Evolutionary conservation across 2,797 vertebrate species (phyloP).

Genomic region (Bradypodion ventrale): DNA sequence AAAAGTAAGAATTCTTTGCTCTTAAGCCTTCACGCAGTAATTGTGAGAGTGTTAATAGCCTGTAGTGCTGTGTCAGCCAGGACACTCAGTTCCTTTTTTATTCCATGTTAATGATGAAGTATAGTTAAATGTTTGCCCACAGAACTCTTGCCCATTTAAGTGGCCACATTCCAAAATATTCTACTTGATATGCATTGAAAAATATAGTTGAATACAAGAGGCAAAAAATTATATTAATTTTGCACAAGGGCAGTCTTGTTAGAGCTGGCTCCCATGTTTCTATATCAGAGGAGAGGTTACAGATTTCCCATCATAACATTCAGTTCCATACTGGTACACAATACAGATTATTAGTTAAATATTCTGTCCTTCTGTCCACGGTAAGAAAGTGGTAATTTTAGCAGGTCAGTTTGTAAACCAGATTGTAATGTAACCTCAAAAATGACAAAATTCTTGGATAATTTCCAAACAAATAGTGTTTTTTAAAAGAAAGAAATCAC

Average conservation of each 20-base stretch:
- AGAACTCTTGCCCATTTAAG: neutral
- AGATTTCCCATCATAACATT: neutral
- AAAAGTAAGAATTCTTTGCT: neutral
- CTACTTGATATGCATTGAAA: neutral
- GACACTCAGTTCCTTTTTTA: neutral
- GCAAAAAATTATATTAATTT: neutral
- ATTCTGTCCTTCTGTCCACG: too few species aligned
- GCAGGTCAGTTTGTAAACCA: neutral
- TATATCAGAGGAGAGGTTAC: too few species aligned
- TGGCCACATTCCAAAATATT: neutral
- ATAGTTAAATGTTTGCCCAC: neutral
- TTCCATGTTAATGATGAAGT: neutral
- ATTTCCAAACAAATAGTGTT: too few species aligned
- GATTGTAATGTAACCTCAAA: too few species aligned
- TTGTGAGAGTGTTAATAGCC: neutral
- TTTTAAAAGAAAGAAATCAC: neutral
- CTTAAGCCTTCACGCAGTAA: neutral
- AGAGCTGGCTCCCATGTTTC: neutral
- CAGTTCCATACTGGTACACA: too few species aligned
- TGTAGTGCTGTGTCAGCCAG: neutral
- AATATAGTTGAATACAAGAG: neutral
- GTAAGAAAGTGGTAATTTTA: neutral
- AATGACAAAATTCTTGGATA: too few species aligned
- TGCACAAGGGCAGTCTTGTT: neutral
- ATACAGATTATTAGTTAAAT: too few species aligned